Evolutionary conservation across 2,797 vertebrate genomes (phyloP).

Genomic region (Danio choprae): DNA sequence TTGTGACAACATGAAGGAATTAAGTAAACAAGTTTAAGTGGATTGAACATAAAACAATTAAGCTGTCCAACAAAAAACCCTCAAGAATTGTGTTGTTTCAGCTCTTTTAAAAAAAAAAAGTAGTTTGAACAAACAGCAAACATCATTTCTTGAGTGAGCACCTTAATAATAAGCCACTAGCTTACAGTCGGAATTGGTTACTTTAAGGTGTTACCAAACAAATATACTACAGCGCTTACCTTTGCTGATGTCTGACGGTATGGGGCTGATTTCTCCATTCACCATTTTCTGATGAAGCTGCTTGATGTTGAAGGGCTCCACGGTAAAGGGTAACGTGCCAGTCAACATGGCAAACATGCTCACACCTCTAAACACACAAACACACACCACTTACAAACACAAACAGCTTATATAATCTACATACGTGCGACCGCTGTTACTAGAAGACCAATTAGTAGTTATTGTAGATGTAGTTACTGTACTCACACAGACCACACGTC

Average conservation of each 20-base stretch:
- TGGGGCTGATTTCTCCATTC: constrained; percentile 81
- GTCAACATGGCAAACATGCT: constrained; percentile 88
- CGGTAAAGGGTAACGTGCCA: constrained; percentile 81
- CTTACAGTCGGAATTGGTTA: too few relatives aligned
- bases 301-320: constrained; percentile 88
- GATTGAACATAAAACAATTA: too few relatives aligned
- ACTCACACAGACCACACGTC: constrained; percentile 89
- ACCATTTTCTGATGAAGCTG: constrained; percentile 87
- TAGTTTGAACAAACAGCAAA: too few relatives aligned
- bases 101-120: too few relatives aligned
- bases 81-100: too few relatives aligned
- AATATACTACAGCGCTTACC: constrained; percentile 64
- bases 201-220: too few relatives aligned
- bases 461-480: constrained; percentile 27
- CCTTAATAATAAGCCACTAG: too few relatives aligned
- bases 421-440: neutral
- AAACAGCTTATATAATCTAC: neutral
- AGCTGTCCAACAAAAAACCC: too few relatives aligned
- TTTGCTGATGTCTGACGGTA: constrained; percentile 83
- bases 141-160: too few relatives aligned
- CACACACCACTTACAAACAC: neutral
- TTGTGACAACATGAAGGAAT: too few relatives aligned
- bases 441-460: neutral
- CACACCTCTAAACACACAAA: constrained; percentile 76
- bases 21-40: too few relatives aligned